Conservation (phyloP, 2,797 vertebrate genomes). For the Schizothorax lantsangensis region DNA sequence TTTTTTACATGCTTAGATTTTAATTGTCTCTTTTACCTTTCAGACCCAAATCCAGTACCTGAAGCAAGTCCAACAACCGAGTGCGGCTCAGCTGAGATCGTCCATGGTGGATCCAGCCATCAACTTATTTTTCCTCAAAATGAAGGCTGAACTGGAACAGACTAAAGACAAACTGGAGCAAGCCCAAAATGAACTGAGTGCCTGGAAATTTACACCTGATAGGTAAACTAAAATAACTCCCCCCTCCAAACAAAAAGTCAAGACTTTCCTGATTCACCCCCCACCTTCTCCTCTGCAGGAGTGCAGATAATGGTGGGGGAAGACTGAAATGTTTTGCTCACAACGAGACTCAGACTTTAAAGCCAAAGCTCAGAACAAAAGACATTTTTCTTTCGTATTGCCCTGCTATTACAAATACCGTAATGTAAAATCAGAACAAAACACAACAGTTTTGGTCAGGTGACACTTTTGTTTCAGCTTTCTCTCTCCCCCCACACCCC, state of each 20-base stretch:
- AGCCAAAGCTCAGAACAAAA: conserved; percentile 84
- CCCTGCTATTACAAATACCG: conserved; percentile 94
- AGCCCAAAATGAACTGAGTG: conserved; percentile 99
- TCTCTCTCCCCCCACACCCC: conserved; percentile 80
- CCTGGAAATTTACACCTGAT: conserved; percentile 99
- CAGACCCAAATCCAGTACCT: conserved; percentile 99
- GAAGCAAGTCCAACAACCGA: conserved; percentile 99
- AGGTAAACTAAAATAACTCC: conserved; percentile 96
- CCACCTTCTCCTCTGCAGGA: conserved; percentile 92
- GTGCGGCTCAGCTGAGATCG: conserved; percentile 97
- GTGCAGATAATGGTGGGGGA: conserved; percentile 91
- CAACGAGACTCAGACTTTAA: conserved; percentile 99
- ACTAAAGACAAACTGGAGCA: conserved; percentile 99
- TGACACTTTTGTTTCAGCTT: conserved; percentile 99
- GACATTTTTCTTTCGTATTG: conserved; percentile 88
- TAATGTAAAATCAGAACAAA: conserved; percentile 79
- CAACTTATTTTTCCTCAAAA: conserved; percentile 99
- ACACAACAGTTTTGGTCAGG: conserved; percentile 89
- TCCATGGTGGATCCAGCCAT: conserved; percentile 99
- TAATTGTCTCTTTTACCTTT: conserved; percentile 69
- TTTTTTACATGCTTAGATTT: conserved; percentile 55
- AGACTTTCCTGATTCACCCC: conserved; percentile 95
- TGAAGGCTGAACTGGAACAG: conserved; percentile 99
- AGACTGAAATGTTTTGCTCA: conserved; percentile 95
- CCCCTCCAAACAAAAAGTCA: conserved; percentile 85